These are phyloP conservation scores for Macquaria ambigua DNA, from an alignment of 2,113 vertebrate genomes.

Conservation along the genomic window DNA sequence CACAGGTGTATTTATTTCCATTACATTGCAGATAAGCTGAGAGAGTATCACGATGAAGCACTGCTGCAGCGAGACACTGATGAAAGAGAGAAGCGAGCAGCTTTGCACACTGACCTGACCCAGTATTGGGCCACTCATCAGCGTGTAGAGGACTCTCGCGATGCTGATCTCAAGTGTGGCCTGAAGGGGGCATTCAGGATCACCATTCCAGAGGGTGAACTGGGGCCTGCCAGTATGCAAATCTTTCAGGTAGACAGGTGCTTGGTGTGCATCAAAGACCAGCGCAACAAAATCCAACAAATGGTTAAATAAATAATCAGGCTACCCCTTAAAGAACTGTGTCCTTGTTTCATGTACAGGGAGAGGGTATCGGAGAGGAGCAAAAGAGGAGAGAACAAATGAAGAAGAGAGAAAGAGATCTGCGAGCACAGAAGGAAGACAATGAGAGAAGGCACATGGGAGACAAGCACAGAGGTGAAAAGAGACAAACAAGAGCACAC, in stretches of 20 bases:
- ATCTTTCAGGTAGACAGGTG: conserved; percentile 76
- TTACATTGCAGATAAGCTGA: conserved; percentile 72
- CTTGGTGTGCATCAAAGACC: conserved; percentile 10
- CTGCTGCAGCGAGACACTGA: conserved; percentile 65
- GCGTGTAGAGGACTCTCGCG: conserved; percentile 71
- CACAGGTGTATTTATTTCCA: conserved; percentile 11
- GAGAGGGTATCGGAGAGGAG: conserved; percentile 69
- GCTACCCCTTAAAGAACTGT: background rate
- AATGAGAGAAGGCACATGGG: conserved; percentile 59
- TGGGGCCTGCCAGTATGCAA: conserved; percentile 85
- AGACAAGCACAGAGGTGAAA: conserved; percentile 79
- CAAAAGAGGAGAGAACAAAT: conserved; percentile 76
- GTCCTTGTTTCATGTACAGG: conserved; percentile 69
- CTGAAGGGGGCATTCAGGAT: conserved; percentile 66
- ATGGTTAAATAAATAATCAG: conserved; percentile 2
- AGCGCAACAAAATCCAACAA: conserved; percentile 10
- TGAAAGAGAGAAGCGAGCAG: conserved; percentile 63
- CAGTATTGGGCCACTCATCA: conserved; percentile 73
- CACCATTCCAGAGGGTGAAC: conserved; percentile 62
- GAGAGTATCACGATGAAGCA: conserved; percentile 59
- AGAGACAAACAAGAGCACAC: conserved; percentile 11
- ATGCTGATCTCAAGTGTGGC: conserved; percentile 79
- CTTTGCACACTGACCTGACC: conserved; percentile 65
- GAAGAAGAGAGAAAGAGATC: conserved; percentile 63
- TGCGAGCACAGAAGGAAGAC: conserved; percentile 76